phyloP scores from a whole-genome alignment of 2,113 vertebrate genomes.

The Eretmochelys imbricata region DNA sequence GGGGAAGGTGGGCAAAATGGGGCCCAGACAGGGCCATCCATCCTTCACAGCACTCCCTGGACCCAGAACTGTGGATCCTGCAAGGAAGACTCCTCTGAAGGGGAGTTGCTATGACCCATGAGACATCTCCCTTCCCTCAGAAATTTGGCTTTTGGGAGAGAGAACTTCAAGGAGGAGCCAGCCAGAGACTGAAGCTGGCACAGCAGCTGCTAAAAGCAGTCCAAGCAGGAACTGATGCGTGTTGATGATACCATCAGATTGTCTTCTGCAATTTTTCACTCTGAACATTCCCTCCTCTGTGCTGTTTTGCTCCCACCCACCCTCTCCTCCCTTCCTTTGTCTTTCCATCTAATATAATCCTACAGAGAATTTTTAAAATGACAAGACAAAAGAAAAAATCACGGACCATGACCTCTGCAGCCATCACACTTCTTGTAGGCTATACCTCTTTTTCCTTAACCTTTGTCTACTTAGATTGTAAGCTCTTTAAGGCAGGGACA shows the following conservation, averaged over 20 bases:
- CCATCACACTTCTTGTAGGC: neutral
- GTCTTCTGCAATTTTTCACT: neutral
- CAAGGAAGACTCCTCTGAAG: neutral
- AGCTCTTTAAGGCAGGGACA: neutral
- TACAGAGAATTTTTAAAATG: neutral
- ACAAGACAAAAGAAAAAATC: neutral
- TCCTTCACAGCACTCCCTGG: neutral
- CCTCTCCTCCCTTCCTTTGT: neutral
- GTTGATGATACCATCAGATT: neutral
- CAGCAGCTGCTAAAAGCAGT: neutral
- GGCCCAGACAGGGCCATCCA: neutral
- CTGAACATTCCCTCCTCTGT: neutral
- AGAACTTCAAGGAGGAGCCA: neutral
- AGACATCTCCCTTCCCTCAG: neutral
- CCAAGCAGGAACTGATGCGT: neutral
- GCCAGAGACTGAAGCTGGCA: neutral
- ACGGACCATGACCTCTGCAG: neutral
- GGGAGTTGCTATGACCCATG: neutral
- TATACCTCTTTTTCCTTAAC: neutral
- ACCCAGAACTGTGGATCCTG: neutral
- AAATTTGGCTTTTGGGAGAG: neutral
- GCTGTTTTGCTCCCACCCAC: neutral
- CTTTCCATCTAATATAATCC: neutral
- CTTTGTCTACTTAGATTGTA: neutral
- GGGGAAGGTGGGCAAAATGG: neutral